Conservation (phyloP, 2,888 invertebrate genomes). For the Lepidocyrtoides sp. region DNA sequence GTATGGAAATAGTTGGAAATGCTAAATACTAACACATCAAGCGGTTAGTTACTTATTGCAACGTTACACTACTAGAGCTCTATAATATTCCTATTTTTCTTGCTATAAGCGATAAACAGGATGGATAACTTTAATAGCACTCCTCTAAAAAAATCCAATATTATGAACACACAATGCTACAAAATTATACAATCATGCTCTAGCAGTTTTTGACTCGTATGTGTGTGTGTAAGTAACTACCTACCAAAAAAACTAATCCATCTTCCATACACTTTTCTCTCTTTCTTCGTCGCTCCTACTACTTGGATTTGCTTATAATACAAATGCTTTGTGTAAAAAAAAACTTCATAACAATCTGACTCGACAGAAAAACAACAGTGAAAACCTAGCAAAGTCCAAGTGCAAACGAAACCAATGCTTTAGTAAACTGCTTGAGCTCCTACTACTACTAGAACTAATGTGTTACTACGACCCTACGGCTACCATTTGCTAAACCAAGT, state of each 20-base stretch:
- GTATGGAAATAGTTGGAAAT: conserved; percentile 25
- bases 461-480: neutral
- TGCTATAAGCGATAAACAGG: neutral
- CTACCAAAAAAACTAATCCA: conserved; percentile 39
- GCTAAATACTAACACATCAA: neutral
- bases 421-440: neutral
- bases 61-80: too few relatives aligned
- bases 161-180: neutral
- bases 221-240: conserved; percentile 7
- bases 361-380: neutral
- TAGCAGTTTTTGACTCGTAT: conserved; percentile 46
- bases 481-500: neutral
- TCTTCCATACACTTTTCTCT: conserved; percentile 40
- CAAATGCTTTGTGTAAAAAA: conserved; percentile 7
- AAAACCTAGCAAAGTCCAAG: conserved; percentile 2
- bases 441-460: neutral
- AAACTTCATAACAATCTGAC: neutral
- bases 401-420: too few relatives aligned
- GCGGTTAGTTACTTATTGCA: neutral
- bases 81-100: neutral
- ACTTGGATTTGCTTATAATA: conserved; percentile 8
- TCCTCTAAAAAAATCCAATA: neutral
- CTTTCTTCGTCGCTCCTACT: neutral
- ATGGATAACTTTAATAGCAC: neutral
- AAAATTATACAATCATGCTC: neutral